Base-by-base conservation (phyloP, 2,888 invertebrate species). In the Leptogaster cylindrica region DNA sequence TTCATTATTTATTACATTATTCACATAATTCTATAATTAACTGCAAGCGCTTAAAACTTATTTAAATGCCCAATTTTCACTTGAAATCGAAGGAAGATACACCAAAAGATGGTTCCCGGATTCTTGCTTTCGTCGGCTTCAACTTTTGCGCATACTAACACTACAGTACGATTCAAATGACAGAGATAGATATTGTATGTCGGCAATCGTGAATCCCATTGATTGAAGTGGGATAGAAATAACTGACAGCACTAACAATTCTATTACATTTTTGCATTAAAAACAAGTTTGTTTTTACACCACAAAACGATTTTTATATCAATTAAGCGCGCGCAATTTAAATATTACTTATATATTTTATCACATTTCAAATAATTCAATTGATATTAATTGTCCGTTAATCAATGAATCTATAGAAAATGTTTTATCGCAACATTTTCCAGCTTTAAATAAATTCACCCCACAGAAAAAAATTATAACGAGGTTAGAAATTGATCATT, bases 91-190 rank as follows among this genome's bases (percentile, higher is more conserved):
- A 65, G 39, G 65, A 65, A 65, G 51, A 41, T 41, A 41, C 71
- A 55, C 67, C 71, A 73, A 73, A 73, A 73, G 71, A 73, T 73
- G 73, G 73, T 73, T 73, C 73, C 73, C 73, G 72, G 73, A 73
- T 72, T 73, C 73, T 71, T 33, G 52, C 27, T 52, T 55, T 55
- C 48, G n/a, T n/a, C n/a, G 65, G 52, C 52, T 65, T 65, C 52
- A 50, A 50, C 65, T 41, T 65, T 65, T 65, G 65, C 65, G 65
- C 65, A 65, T 41, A 65, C 65, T 18, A 51, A 36, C 25, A 65
- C 65, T 36, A 23, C 12, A 33, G 12, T 20, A 6, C n/a, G 10
- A 46, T 10, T 7, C 23, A 14, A 48, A 16, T n/a, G 46, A 28
- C 48, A 31, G 23, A 12, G 48, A 8, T 46, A 44, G 27, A 31